phyloP scores from a whole-genome alignment of 2,113 vertebrate species.

The Leucosticte australis region DNA sequence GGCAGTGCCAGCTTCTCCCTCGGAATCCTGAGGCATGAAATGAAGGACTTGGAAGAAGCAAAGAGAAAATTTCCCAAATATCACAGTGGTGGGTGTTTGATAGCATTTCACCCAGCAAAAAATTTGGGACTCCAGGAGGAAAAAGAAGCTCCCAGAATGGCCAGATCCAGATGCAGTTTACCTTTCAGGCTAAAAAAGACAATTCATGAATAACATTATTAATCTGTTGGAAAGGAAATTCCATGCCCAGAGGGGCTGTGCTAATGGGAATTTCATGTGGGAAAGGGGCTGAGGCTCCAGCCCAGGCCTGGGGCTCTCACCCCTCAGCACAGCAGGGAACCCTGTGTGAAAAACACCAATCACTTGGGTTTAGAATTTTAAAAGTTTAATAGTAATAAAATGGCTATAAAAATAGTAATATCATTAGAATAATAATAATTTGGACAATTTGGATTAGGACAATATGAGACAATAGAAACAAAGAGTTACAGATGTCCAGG shows the following conservation, averaged over 20 bases:
- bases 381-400: too few species aligned
- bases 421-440: too few species aligned
- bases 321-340: background rate
- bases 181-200: background rate
- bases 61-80: background rate
- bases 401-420: too few species aligned
- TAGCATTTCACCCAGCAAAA: background rate
- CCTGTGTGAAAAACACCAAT: too few species aligned
- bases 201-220: background rate
- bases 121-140: background rate
- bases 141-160: fast-evolving
- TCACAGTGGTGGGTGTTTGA: background rate
- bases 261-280: background rate
- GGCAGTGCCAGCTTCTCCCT: background rate
- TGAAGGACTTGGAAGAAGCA: background rate
- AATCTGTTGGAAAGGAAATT: background rate
- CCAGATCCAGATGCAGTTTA: background rate
- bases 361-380: too few species aligned
- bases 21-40: background rate
- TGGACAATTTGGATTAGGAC: too few species aligned
- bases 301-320: fast-evolving
- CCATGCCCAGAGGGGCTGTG: background rate
- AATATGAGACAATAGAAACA: too few species aligned
- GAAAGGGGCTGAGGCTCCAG: background rate
- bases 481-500: too few species aligned